Conservation (phyloP, 1,140 invertebrate genomes). For the Drosophila rufa region DNA sequence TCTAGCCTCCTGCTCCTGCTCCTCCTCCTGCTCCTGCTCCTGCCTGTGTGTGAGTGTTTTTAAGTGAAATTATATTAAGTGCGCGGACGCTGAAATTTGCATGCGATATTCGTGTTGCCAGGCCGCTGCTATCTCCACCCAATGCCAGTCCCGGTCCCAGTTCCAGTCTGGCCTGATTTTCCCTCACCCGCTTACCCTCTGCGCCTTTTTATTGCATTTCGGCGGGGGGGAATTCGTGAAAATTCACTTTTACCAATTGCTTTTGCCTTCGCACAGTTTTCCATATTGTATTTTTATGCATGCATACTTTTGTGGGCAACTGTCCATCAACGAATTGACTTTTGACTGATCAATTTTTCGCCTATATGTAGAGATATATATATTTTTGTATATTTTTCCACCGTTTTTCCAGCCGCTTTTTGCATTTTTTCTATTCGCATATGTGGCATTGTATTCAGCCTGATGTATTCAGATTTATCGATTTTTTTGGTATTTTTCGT, state of each 20-base stretch:
- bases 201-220: slow-evolving; percentile 32
- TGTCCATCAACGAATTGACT: slow-evolving; percentile 48
- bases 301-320: slow-evolving; percentile 23
- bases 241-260: slow-evolving; percentile 49
- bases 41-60: slow-evolving; percentile 38
- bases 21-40: background rate
- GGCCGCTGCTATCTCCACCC: slow-evolving; percentile 19
- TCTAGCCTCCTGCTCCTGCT: slow-evolving; percentile 1
- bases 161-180: slow-evolving; percentile 18
- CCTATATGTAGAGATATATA: background rate
- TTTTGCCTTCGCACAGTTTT: slow-evolving; percentile 18
- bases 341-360: slow-evolving; percentile 38
- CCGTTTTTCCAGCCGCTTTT: background rate
- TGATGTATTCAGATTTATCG: slow-evolving; percentile 1
- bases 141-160: too few species aligned
- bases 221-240: slow-evolving; percentile 30
- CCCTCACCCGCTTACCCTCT: background rate
- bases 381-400: slow-evolving; percentile 1
- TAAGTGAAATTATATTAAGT: slow-evolving; percentile 84
- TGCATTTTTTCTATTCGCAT: background rate
- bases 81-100: slow-evolving; percentile 77
- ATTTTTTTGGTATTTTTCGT: too few species aligned
- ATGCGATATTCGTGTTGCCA: slow-evolving; percentile 71
- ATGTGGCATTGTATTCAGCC: slow-evolving; percentile 3
- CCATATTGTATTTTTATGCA: slow-evolving; percentile 31